Evolutionary conservation across 2,888 invertebrate species (phyloP), one percentile per base, ranked within the genome.

Genomic region (Adela reaumurella): DNA sequence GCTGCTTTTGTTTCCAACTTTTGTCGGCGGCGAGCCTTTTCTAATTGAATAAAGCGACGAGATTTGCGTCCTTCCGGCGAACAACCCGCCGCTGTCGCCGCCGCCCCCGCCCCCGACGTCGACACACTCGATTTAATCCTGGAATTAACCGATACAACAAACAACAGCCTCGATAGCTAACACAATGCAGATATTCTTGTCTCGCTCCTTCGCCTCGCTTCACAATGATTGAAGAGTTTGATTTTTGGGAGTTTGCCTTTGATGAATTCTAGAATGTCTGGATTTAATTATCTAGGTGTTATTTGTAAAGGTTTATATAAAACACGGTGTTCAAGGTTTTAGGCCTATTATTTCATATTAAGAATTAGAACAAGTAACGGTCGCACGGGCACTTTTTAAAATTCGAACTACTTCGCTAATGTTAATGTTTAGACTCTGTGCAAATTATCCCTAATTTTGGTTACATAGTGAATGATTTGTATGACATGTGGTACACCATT

Each of bases 1-100:
- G 14, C 6, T 3, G 18, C 43, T 43, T 43, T 43, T 35, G 43
- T 43, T 43, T 35, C 35, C 35, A 35, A 35, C 35, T 35, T 35
- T 35, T 35, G 35, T 19, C 19, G 17, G 17, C 14, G 43, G 17
- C 43, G 43, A 43, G 43, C 43, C 43, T 43, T 43, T 43, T 43
- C 43, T 43, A 43, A 43, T 43, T 43, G 18, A 43, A 43, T 43
- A 43, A 43, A 43, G 43, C 18, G 43, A 43, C 18, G 43, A 19
- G 19, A 43, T 43, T 43, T 43, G 43, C 43, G 43, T 43, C 43
- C 43, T 43, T 43, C 43, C 43, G 43, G 18, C 35, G 24, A 10
- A 24, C 6, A 10, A 10, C 6, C 24, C 6, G 24, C 6, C 6
- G 24, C 5, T 10, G n/a, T 8, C n/a, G 35, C 11, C 35, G 35